Percentiles rank a stretch among this genome's conserved stretches.
Evolutionary conservation across 2,797 vertebrate species (phyloP).

Genomic region (Diplodus sargus): DNA sequence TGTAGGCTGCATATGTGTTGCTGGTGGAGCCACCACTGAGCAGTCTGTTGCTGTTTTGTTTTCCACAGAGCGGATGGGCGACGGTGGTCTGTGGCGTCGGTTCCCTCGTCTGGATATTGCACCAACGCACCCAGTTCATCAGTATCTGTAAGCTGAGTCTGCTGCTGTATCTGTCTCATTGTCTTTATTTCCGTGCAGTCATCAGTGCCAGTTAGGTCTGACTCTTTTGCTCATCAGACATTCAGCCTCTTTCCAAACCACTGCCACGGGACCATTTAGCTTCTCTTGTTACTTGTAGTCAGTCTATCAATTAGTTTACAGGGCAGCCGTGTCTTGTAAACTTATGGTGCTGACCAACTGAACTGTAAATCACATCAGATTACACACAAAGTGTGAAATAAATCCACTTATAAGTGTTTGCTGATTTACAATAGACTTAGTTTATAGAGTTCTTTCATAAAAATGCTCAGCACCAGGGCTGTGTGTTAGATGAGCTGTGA

Average conservation of each 20-base stretch:
- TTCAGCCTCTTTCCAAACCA: conserved; percentile 37
- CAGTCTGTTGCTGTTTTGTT: conserved; percentile 37
- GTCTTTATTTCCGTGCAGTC: background rate
- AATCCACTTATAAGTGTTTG: conserved; percentile 18
- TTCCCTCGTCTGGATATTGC: conserved; percentile 95
- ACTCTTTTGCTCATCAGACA: conserved; percentile 35
- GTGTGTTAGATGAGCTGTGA: conserved; percentile 16
- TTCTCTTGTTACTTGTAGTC: conserved; percentile 28
- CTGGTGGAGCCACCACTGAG: conserved; percentile 19
- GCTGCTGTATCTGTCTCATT: background rate
- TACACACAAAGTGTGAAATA: conserved; percentile 23
- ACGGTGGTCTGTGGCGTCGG: conserved; percentile 94
- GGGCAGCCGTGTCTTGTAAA: conserved; percentile 44
- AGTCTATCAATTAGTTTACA: conserved; percentile 42
- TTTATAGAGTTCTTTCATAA: background rate
- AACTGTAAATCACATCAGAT: conserved; percentile 49
- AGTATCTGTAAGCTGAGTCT: conserved; percentile 87
- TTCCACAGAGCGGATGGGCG: conserved; percentile 88
- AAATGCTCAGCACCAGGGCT: background rate
- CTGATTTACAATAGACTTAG: conserved; percentile 32
- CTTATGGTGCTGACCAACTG: conserved; percentile 28
- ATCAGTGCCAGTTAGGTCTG: conserved; percentile 1
- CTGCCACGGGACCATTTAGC: conserved; percentile 46
- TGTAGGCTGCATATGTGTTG: conserved; percentile 8
- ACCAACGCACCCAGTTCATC: conserved; percentile 96